Conservation (phyloP, 2,113 vertebrate species). For the Callorhinus ursinus region DNA sequence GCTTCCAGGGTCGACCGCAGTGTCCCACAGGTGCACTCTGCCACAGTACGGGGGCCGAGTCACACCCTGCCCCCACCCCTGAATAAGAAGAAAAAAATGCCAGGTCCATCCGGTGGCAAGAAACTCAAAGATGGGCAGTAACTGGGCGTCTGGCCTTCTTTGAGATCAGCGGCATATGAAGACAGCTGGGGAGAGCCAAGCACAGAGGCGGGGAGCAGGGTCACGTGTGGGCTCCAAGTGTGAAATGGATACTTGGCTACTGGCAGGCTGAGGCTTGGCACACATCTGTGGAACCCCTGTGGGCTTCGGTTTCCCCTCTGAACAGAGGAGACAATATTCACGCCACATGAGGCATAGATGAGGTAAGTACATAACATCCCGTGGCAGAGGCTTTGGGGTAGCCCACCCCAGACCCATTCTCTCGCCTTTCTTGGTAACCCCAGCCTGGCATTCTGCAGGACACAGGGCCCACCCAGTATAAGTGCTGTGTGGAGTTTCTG, state of each 20-base stretch:
- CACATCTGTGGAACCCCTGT: rapidly evolving
- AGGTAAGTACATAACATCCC: rapidly evolving
- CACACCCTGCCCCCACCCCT: neutral
- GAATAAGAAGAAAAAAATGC: neutral
- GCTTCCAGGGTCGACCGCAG: neutral
- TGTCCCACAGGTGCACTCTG: rapidly evolving
- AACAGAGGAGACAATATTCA: rapidly evolving
- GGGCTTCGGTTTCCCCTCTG: neutral
- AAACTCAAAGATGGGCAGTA: neutral
- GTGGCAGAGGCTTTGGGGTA: neutral
- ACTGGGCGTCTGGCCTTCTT: neutral
- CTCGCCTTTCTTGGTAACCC: neutral
- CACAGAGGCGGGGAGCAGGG: neutral
- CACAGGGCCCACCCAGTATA: neutral
- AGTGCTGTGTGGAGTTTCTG: neutral
- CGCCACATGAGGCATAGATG: rapidly evolving
- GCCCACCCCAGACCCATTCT: neutral
- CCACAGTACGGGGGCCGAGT: rapidly evolving
- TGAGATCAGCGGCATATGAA: rapidly evolving
- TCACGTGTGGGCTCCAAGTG: neutral
- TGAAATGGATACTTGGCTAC: rapidly evolving
- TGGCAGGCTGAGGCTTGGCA: neutral
- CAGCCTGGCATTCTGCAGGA: neutral
- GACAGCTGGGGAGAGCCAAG: neutral
- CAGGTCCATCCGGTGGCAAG: neutral